These are phyloP conservation scores for Ennomos quercinarius DNA, from an alignment of 2,888 invertebrate genomes.

Conservation along the genomic window DNA sequence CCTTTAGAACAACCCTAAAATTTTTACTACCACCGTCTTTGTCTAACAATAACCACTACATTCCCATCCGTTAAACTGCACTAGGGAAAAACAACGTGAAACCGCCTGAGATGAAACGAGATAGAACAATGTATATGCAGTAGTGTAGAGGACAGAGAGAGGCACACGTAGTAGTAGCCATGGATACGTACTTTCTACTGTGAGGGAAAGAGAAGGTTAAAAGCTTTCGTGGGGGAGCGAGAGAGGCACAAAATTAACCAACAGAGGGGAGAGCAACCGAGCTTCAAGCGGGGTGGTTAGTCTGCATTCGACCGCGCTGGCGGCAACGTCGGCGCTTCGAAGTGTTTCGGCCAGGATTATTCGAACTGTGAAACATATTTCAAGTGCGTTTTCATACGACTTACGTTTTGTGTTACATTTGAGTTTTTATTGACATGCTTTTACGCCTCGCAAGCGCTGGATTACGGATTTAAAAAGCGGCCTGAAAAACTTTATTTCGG, in stretches of 20 bases:
- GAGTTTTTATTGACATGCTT: slow-evolving; percentile 52
- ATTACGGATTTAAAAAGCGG: slow-evolving; percentile 44
- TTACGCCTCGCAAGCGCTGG: slow-evolving; percentile 38
- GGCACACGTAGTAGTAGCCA: slow-evolving; percentile 81
- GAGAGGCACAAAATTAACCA: slow-evolving; percentile 78
- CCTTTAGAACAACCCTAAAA: slow-evolving; percentile 83
- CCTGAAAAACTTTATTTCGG: slow-evolving; percentile 45
- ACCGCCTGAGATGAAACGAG: slow-evolving; percentile 84
- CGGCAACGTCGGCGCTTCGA: slow-evolving; percentile 65
- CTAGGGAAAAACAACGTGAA: slow-evolving; percentile 84
- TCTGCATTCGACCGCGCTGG: slow-evolving; percentile 81
- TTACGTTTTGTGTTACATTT: slow-evolving; percentile 63
- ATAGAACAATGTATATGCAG: slow-evolving; percentile 85
- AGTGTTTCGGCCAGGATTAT: slow-evolving; percentile 60
- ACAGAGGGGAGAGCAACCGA: slow-evolving; percentile 82
- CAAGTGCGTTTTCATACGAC: slow-evolving; percentile 63
- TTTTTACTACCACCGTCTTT: slow-evolving; percentile 83
- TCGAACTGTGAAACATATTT: slow-evolving; percentile 77
- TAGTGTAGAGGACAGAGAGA: slow-evolving; percentile 82
- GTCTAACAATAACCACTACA: slow-evolving; percentile 85
- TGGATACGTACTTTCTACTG: slow-evolving; percentile 70
- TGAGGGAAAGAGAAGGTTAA: slow-evolving; percentile 71
- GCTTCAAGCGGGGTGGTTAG: slow-evolving; percentile 85
- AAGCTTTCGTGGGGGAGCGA: slow-evolving; percentile 74
- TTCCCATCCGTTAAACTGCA: slow-evolving; percentile 85